Evolutionary conservation across 1,140 invertebrate species (phyloP).

Genomic region (Zaprionus ghesquierei): DNA sequence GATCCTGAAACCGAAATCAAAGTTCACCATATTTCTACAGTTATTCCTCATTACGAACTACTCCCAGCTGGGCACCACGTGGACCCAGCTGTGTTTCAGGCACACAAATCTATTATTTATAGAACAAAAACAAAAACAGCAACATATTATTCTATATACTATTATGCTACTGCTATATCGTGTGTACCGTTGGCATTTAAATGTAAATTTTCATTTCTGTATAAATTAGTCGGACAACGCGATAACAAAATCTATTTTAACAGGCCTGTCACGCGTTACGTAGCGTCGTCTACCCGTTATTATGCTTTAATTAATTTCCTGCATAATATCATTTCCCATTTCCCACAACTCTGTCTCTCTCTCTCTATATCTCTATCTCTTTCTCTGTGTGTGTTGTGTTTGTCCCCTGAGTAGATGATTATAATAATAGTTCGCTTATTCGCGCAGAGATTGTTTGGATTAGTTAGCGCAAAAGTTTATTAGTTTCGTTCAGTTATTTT

Average conservation of each 20-base stretch:
- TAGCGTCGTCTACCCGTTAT: slow-evolving; percentile 48
- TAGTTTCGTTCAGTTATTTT: slow-evolving; percentile 47
- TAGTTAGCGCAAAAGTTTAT: slow-evolving; percentile 55
- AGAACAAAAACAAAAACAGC: slow-evolving; percentile 31
- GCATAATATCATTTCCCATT: slow-evolving; percentile 56
- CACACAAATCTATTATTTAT: slow-evolving; percentile 65
- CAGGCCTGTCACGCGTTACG: slow-evolving; percentile 51
- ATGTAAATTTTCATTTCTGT: slow-evolving; percentile 74
- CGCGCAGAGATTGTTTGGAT: slow-evolving; percentile 54
- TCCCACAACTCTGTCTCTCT: not conserved
- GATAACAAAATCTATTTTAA: slow-evolving; percentile 66
- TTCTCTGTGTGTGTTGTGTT: slow-evolving; percentile 6
- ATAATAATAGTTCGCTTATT: slow-evolving; percentile 5
- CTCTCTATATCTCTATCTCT: not conserved
- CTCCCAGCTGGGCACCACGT: slow-evolving; percentile 23
- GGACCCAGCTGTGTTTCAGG: slow-evolving; percentile 9
- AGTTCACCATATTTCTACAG: not conserved
- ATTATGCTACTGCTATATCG: not conserved
- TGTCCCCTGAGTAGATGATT: slow-evolving; percentile 34
- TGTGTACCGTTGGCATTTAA: slow-evolving; percentile 65
- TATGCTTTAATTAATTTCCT: slow-evolving; percentile 77
- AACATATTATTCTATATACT: slow-evolving; percentile 23
- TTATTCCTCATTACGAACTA: slow-evolving; percentile 40
- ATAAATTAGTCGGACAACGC: slow-evolving; percentile 62
- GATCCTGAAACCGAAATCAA: slow-evolving; percentile 2